Conservation (phyloP, 2,888 invertebrate species). For the Pelosia muscerda region DNA sequence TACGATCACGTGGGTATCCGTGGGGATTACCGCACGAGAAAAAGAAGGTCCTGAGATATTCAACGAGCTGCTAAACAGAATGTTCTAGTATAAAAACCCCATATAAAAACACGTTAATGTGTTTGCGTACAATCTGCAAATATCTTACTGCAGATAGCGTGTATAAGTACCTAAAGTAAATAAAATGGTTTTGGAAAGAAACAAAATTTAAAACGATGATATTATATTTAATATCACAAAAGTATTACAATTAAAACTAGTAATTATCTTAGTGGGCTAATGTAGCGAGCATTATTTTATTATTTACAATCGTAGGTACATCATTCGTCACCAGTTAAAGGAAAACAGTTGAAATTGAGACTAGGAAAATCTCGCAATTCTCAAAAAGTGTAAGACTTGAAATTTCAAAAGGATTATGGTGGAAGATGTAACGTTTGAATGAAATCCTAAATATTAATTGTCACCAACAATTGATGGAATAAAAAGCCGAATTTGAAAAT, state of each 20-base stretch:
- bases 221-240: slow-evolving; percentile 79
- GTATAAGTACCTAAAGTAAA: neutral
- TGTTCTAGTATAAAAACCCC: no score
- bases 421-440: neutral
- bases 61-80: no score
- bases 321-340: slow-evolving; percentile 28
- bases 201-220: slow-evolving; percentile 54
- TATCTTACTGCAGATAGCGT: neutral
- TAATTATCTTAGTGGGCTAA: slow-evolving; percentile 52
- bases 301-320: slow-evolving; percentile 34
- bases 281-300: slow-evolving; percentile 41
- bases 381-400: slow-evolving; percentile 44
- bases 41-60: no score
- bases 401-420: neutral
- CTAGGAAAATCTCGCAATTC: slow-evolving; percentile 44
- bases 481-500: no score
- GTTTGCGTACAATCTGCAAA: neutral
- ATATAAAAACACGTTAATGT: neutral
- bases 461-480: neutral
- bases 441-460: neutral
- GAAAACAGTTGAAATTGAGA: slow-evolving; percentile 36
- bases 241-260: slow-evolving; percentile 64
- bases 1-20: no score
- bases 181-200: slow-evolving; percentile 15
- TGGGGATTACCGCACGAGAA: no score